Conservation (phyloP, 2,797 vertebrate species). For the Pseudopleuronectes americanus region DNA sequence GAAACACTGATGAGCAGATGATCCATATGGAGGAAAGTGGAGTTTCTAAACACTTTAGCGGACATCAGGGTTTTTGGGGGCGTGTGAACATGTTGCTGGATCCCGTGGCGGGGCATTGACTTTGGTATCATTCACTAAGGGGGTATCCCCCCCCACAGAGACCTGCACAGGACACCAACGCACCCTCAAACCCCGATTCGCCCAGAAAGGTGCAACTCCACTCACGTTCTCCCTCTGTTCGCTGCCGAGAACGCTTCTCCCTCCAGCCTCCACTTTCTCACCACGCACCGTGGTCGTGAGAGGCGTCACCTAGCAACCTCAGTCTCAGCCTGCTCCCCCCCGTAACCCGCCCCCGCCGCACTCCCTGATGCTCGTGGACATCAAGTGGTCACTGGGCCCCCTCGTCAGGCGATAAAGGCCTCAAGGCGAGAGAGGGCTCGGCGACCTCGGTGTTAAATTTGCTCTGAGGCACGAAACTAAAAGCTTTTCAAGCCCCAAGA, state of each 20-base stretch:
- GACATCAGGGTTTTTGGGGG: conserved; percentile 49
- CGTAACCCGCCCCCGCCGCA: conserved; percentile 46
- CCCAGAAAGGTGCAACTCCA: conserved; percentile 15
- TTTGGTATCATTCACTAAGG: conserved; percentile 86
- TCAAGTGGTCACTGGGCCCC: conserved; percentile 45
- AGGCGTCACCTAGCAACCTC: conserved; percentile 82
- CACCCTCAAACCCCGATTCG: conserved; percentile 42
- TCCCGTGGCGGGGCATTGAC: conserved; percentile 75
- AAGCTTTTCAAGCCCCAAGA: conserved; percentile 42
- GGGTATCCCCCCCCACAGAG: conserved; percentile 76
- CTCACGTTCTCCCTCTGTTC: conserved; percentile 21
- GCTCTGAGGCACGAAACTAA: conserved; percentile 47
- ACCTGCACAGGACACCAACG: conserved; percentile 33
- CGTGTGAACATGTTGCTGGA: conserved; percentile 30
- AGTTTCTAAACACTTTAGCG: conserved; percentile 30
- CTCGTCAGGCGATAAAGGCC: conserved; percentile 51
- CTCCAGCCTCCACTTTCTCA: conserved; percentile 42
- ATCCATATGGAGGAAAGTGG: conserved; percentile 11
- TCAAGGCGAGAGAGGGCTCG: conserved; percentile 50
- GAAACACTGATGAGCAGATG: background rate
- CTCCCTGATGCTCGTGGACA: conserved; percentile 51
- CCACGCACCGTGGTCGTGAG: conserved; percentile 29
- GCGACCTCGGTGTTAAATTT: conserved; percentile 57
- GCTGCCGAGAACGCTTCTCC: conserved; percentile 27
- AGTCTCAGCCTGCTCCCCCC: conserved; percentile 67